These are phyloP conservation scores for Tiphia femorata DNA, from an alignment of 2,888 invertebrate species.

Conservation along the genomic window DNA sequence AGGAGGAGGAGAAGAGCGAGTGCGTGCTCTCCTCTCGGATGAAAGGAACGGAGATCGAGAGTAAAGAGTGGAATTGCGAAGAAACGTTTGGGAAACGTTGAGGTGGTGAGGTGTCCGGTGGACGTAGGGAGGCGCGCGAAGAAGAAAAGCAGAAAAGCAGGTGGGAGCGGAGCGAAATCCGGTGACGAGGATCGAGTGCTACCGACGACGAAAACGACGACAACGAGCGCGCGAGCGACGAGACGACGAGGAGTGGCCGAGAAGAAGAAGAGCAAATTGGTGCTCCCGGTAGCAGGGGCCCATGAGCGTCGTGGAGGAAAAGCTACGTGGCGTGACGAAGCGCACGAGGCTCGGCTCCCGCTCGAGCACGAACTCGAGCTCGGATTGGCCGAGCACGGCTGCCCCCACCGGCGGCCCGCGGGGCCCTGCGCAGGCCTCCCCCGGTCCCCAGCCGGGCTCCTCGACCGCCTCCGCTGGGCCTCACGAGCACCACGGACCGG, in stretches of 20 bases:
- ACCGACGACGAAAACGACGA: constrained; percentile 6
- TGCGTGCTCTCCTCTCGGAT: no score
- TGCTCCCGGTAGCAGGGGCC: constrained; percentile 73
- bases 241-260: constrained; percentile 70
- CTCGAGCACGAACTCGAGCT: constrained; percentile 32
- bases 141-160: no score
- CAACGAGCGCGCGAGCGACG: constrained; percentile 70
- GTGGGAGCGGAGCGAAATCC: background rate
- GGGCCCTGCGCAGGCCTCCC: constrained; percentile 46
- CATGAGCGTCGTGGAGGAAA: constrained; percentile 70
- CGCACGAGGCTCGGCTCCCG: constrained; percentile 50
- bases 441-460: constrained; percentile 54
- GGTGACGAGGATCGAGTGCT: background rate
- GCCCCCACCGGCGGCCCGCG: constrained; percentile 26
- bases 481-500: constrained; percentile 58
- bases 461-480: constrained; percentile 64
- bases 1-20: no score
- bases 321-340: constrained; percentile 43
- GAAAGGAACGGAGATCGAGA: no score
- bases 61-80: no score
- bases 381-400: constrained; percentile 38
- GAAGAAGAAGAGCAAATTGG: constrained; percentile 75
- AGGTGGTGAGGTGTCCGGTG: no score
- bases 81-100: no score
- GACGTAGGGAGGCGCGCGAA: no score